Evolutionary conservation across 1,140 invertebrate species (phyloP), one percentile per base, ranked within the genome.

Genomic region (Pomacea maculata): DNA sequence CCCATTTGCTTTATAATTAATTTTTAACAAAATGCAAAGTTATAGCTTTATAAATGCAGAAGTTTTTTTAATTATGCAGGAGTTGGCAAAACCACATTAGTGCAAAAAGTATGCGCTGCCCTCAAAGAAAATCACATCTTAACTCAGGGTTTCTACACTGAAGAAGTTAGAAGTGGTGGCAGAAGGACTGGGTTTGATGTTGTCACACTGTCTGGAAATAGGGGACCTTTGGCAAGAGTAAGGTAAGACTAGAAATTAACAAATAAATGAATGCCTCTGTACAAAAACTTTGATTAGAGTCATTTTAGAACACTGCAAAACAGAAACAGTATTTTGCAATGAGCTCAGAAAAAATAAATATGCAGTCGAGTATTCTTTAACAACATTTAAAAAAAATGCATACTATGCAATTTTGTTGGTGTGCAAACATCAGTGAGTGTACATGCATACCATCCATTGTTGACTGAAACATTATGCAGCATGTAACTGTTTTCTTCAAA

Each of bases 21-120:
- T 45, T 45, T 45, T 45, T 45, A 45, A 45, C 34, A 45, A 45
- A 6, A 45, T 45, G 2, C 2, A 45, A 45, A 4, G 34, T 45
- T 45, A 45, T 45, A 45, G 34, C 34, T 45, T 45, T 45, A 45
- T 45, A 45, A 45, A 45, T 45, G 2, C 6, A 45, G 0, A 4
- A 45, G 34, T 45, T 45, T 45, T 45, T 45, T 45, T 45, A 45
- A 4, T 45, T 64, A 71, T 84, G 55, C 72, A 94, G 94, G 94
- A 64, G 91, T 94, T 74, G 94, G 94, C 63, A 94, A 94, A 87
- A 94, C 94, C 54, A 94, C 94, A 21, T 77, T 94, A 17, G 91
- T 93, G 63, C 92, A 93, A 85, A 93, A 93, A 84, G 80, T 93
- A 29, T 87, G 87, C 81, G 83, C 91, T 19, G 67, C 85, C 12